Base-by-base conservation (phyloP, 2,797 vertebrate genomes). In the Sylvilagus floridanus region DNA sequence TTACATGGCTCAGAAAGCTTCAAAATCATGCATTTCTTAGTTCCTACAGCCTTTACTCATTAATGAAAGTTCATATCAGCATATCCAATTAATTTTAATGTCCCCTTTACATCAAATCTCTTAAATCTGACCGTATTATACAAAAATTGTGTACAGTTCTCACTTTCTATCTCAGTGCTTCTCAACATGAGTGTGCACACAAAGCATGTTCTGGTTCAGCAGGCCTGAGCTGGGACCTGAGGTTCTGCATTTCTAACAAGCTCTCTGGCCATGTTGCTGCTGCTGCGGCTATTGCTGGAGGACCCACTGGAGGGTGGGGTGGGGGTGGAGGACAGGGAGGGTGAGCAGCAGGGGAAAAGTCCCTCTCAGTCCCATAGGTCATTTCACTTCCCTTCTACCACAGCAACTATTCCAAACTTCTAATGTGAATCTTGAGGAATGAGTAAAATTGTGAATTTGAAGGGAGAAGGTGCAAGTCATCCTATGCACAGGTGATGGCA, bases 31-130 rank as follows among this genome's bases (percentile, higher is more conserved):
- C 30, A 83, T 9, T 0, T 0, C 19, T 90, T 69, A 5, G 0
- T 57, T 91, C 22, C 95, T 69, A 17, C 30, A 78, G 26, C 66
- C 94, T 95, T 91, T 35, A 12, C 13, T 32, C 66, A 30, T 69
- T 94, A 91, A 92, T 81, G n/a, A 69, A 81, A 75, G 28, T 84
- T 83, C 88, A 86, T 66, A 50, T 73, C 62, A 65, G 24, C 69
- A 84, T 65, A 78, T 60, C 28, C 54, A 35, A 81, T 77, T 85
- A 79, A 85, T 84, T 17, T 82, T 81, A 92, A 93, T 73, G 10
- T n/a, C 1, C 37, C 28, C 85, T 60, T 84, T 54, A 75, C 82
- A 79, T 57, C 24, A 73, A 77, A 54, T 89, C 52, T 81, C 77
- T 57, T 65, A 65, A 82, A 62, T 78, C 35, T 88, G 68, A 93